phyloP scores from a whole-genome alignment of 2,888 invertebrate genomes.

The Andrena camellia region DNA sequence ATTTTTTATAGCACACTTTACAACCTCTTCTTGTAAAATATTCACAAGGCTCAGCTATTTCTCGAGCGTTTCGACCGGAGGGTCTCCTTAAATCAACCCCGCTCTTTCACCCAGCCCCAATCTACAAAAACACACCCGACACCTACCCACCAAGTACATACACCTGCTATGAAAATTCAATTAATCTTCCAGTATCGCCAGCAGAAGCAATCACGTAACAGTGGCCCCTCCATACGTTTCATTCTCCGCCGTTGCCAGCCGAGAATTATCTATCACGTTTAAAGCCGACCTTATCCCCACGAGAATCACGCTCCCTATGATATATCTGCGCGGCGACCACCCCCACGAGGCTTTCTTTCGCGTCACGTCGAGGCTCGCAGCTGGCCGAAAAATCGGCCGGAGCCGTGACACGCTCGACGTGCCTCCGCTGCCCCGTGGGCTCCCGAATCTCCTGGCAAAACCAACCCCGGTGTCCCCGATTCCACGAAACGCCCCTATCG shows the following conservation, averaged over 20 bases:
- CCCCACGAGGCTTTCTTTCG: neutral
- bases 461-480: neutral
- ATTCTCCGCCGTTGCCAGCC: neutral
- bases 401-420: neutral
- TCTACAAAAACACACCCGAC: too few relatives aligned
- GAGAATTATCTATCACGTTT: neutral
- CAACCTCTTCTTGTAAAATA: too few relatives aligned
- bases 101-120: too few relatives aligned
- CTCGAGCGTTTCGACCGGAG: too few relatives aligned
- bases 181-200: neutral
- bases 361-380: neutral
- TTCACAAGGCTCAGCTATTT: too few relatives aligned
- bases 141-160: too few relatives aligned
- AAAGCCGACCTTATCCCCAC: neutral
- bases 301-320: neutral
- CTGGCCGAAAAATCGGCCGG: neutral
- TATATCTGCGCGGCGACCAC: neutral
- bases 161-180: too few relatives aligned
- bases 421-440: neutral
- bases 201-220: neutral
- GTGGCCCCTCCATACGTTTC: neutral
- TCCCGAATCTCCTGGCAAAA: neutral
- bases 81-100: too few relatives aligned
- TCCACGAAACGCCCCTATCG: constrained; percentile 10
- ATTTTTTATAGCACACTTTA: too few relatives aligned